Evolutionary conservation across 2,797 vertebrate species (phyloP).

Genomic region (Rhinella marina): DNA sequence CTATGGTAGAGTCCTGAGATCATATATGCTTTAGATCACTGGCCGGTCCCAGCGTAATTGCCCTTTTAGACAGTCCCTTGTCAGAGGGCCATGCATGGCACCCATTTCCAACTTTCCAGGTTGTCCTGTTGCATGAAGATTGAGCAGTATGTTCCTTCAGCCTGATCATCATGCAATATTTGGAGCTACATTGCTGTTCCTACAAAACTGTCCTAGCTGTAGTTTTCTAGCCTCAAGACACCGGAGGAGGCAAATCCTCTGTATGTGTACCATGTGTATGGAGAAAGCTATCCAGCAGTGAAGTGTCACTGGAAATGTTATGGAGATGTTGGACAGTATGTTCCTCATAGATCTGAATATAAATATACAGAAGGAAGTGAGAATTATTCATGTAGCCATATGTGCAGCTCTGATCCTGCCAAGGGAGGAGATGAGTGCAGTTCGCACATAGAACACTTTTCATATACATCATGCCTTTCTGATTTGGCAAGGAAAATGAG

Average conservation of each 20-base stretch:
- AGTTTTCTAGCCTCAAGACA: background rate
- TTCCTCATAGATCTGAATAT: background rate
- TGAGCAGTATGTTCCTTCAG: too few species aligned
- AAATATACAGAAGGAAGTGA: background rate
- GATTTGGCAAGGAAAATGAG: background rate
- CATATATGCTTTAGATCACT: too few species aligned
- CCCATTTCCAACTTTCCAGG: too few species aligned
- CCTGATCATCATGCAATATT: too few species aligned
- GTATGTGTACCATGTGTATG: background rate
- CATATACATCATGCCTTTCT: too few species aligned
- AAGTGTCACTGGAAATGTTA: conserved; percentile 9
- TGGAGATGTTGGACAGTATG: conserved; percentile 1
- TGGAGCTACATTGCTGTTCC: background rate
- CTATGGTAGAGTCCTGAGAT: too few species aligned
- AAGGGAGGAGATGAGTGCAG: background rate
- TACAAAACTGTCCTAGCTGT: background rate
- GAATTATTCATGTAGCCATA: conserved; percentile 28
- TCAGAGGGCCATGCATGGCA: too few species aligned
- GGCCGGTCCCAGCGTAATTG: too few species aligned
- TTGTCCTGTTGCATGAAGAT: too few species aligned
- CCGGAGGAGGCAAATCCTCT: background rate
- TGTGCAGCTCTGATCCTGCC: conserved; percentile 25
- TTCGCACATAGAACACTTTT: background rate
- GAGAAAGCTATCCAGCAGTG: background rate
- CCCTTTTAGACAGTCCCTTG: too few species aligned